Evolutionary conservation across 2,888 invertebrate species (phyloP).

Genomic region (Polymixis flavicincta): DNA sequence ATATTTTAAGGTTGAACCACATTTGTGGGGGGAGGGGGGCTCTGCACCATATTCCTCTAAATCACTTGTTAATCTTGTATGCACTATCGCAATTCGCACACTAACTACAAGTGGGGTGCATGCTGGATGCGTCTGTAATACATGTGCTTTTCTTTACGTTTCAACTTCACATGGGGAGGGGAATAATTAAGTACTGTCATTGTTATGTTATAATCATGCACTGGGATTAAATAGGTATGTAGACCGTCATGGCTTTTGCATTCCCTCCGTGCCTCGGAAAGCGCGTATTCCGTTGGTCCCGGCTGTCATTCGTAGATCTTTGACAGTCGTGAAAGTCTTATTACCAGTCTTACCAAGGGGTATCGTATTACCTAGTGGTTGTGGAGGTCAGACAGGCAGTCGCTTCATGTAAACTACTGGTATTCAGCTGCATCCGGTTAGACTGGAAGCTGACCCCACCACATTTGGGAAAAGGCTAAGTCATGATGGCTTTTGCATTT

Average conservation of each 20-base stretch:
- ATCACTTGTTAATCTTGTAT: not conserved
- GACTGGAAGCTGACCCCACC: too few species aligned
- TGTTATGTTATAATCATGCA: not conserved
- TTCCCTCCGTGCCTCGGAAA: too few species aligned
- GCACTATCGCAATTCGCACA: not conserved
- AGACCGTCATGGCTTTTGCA: too few species aligned
- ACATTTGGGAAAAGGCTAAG: too few species aligned
- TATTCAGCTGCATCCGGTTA: too few species aligned
- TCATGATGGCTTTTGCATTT: constrained; percentile 7
- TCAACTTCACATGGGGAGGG: not conserved
- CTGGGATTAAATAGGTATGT: not conserved
- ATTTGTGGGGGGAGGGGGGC: not conserved
- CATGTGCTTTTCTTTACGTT: constrained; percentile 7
- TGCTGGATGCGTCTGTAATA: not conserved
- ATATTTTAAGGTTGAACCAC: not conserved
- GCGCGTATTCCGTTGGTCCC: too few species aligned
- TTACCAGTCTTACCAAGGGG: too few species aligned
- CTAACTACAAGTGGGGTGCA: not conserved
- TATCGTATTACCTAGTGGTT: too few species aligned
- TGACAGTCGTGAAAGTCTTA: too few species aligned
- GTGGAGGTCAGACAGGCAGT: too few species aligned
- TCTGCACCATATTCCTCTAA: not conserved
- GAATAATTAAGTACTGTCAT: constrained; percentile 3
- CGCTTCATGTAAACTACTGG: too few species aligned
- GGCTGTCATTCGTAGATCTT: too few species aligned